Conservation (phyloP, 2,113 vertebrate genomes). For the Telmatochromis sp. region DNA sequence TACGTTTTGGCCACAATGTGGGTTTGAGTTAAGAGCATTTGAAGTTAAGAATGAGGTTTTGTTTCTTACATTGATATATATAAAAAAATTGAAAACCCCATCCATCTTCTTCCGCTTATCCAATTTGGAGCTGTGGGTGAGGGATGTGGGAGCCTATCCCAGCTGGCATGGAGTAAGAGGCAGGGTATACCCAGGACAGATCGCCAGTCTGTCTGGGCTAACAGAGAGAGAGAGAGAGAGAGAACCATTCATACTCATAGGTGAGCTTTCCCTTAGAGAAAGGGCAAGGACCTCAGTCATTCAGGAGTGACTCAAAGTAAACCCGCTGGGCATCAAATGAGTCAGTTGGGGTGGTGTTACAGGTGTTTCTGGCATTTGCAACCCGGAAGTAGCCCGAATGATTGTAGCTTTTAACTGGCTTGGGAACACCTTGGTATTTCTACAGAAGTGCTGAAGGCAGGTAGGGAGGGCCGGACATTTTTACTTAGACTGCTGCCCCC, state of each 20-base stretch:
- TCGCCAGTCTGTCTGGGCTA: neutral
- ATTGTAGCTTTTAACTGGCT: neutral
- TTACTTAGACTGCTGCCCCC: neutral
- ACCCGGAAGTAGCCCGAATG: accelerated
- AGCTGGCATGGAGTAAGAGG: neutral
- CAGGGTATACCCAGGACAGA: neutral
- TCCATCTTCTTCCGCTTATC: neutral
- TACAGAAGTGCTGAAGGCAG: neutral
- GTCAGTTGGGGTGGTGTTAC: neutral
- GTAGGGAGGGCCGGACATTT: accelerated
- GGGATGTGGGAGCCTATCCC: neutral
- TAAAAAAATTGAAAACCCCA: neutral
- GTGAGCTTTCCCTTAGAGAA: accelerated
- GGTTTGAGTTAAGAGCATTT: neutral
- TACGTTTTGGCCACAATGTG: neutral
- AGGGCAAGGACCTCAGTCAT: neutral
- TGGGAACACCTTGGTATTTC: neutral
- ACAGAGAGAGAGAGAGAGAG: neutral
- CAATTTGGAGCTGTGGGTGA: neutral
- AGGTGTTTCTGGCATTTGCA: neutral
- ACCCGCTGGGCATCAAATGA: neutral
- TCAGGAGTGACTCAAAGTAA: neutral
- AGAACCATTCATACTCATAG: neutral
- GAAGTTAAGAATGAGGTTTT: neutral
- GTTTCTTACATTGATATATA: neutral